Evolutionary conservation across 1,140 invertebrate genomes (phyloP), one percentile per base, ranked within the genome.

Genomic region (Chionoecetes opilio): DNA sequence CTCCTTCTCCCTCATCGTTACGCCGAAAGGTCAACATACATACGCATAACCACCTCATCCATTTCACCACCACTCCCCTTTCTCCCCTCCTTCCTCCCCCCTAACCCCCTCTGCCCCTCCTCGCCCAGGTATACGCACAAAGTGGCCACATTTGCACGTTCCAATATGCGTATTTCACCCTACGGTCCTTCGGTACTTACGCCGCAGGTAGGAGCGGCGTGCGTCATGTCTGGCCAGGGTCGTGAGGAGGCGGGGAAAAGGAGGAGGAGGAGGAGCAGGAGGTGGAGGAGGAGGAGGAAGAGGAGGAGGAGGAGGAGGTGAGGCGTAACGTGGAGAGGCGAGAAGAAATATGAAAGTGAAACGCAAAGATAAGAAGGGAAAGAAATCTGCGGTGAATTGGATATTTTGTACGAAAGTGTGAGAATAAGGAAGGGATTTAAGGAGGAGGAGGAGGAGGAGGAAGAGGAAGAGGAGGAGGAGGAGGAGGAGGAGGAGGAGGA

Each of bases 241-340:
- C 35, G 1, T n/a, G 88, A 37, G 88, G 88, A n/a, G 88, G 32
- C 35, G 34, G 14, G 88, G 14, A 17, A 46, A 46, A 38, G 9
- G 37, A 41, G 11, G n/a, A n/a, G n/a, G n/a, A 38, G 29, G 37
- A 26, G 86, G 8, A 38, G 5, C 32, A n/a, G 26, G 32, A 38
- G 35, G 87, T 17, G 35, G 35, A 86, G 85, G 37, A 87, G 85
- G 29, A 34, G 32, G 37, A 34, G 85, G 37, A 87, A 32, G 29
- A 87, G 85, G 37, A 87, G 85, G 37, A 87, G 85, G 37, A 87
- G 85, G 37, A 87, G 85, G 37, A 87, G 85, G 37, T 37, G 89
- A 63, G 41, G 37, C 26, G 41, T 37, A 63, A 91, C 35, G 41
- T 26, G 41, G 41, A 35, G 32, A 5, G 37, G 29, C 17, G 37